A percentile compares a stretch with the other conserved stretches of the same genome.
Conservation (phyloP, 2,113 vertebrate species). For the Platysternon megacephalum region DNA sequence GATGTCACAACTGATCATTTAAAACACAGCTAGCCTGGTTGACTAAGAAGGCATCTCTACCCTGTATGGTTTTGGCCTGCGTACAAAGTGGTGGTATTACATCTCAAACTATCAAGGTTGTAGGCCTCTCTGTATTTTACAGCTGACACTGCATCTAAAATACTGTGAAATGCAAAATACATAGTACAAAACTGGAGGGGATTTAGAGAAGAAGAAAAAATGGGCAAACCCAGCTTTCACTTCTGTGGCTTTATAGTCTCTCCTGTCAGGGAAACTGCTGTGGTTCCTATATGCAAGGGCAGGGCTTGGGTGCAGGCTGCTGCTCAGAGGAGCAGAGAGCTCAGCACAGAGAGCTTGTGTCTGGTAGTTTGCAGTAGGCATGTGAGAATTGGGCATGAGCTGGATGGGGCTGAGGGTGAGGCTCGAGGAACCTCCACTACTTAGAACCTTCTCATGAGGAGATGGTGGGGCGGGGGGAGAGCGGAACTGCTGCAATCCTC, state of each 20-base stretch:
- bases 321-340: fast-evolving
- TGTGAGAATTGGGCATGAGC: not conserved
- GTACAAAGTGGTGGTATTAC: not conserved
- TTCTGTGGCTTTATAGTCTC: not conserved
- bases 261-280: not conserved
- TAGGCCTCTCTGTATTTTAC: not conserved
- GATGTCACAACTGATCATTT: not conserved
- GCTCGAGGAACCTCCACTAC: not conserved
- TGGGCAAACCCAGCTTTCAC: not conserved
- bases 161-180: not conserved
- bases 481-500: not conserved
- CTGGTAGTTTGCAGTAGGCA: not conserved
- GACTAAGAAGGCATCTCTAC: not conserved
- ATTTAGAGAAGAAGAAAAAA: not conserved
- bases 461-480: not conserved
- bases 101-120: not conserved
- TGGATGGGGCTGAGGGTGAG: not conserved
- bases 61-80: not conserved
- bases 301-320: not conserved
- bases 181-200: not conserved
- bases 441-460: not conserved
- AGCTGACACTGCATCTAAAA: not conserved
- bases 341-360: not conserved
- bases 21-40: not conserved
- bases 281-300: not conserved